These are phyloP conservation scores for Regulus satrapa DNA, from an alignment of 2,113 vertebrate species.

Conservation along the genomic window DNA sequence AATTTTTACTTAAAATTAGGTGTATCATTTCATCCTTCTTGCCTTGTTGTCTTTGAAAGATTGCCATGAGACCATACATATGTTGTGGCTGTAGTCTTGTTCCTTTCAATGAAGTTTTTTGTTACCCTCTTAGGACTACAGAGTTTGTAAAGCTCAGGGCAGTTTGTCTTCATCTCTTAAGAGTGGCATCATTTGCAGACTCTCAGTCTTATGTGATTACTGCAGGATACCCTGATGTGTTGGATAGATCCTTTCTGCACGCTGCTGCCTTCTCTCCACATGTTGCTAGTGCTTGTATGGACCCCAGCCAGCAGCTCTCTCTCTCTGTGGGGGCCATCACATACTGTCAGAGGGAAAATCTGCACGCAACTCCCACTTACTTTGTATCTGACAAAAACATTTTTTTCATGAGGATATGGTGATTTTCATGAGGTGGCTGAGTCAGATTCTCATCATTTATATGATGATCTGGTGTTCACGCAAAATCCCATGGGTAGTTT, in stretches of 20 bases:
- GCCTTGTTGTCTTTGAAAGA: not conserved
- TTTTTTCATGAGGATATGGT: not conserved
- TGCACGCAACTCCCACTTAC: not conserved
- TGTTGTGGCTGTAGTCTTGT: rapidly evolving
- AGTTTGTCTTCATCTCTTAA: not conserved
- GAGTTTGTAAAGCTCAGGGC: not conserved
- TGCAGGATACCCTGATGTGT: not conserved
- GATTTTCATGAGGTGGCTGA: not conserved
- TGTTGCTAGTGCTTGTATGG: not conserved
- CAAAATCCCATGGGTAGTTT: not conserved
- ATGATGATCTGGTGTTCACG: not conserved
- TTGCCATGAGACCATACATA: not conserved
- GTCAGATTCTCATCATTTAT: not conserved
- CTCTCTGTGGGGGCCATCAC: not conserved
- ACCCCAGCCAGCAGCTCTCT: not conserved
- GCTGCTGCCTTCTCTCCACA: not conserved
- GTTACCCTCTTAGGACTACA: not conserved
- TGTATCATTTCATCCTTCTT: not conserved
- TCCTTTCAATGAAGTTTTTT: not conserved
- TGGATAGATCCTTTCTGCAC: not conserved
- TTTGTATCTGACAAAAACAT: not conserved
- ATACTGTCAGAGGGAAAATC: not conserved
- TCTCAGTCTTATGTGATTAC: not conserved
- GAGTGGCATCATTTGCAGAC: not conserved
- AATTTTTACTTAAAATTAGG: not conserved